These are phyloP conservation scores for Netelia virgata DNA, from an alignment of 2,888 invertebrate genomes.

Conservation along the genomic window DNA sequence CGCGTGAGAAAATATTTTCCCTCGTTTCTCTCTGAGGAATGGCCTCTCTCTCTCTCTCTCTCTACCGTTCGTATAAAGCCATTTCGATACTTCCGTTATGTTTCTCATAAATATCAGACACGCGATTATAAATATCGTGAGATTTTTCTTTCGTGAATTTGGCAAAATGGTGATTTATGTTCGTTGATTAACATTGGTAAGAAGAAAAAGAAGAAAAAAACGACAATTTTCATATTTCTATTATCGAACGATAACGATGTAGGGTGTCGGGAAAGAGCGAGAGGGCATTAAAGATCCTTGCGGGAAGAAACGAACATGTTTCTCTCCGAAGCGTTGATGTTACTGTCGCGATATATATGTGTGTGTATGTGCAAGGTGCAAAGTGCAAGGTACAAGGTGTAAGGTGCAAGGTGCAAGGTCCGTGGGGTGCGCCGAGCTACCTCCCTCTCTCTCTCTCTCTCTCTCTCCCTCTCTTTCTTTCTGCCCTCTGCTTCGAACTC, in stretches of 20 bases:
- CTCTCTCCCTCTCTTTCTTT: constrained; percentile 28
- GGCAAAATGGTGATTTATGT: no score
- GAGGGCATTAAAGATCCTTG: constrained; percentile 32
- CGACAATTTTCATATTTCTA: neutral
- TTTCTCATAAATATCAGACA: no score
- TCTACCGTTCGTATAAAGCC: no score
- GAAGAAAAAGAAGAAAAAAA: no score
- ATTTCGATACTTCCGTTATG: no score
- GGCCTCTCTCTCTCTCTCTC: no score
- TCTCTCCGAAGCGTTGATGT: neutral
- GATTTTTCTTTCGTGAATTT: no score
- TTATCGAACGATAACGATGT: neutral
- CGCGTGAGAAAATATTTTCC: neutral
- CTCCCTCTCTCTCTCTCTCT: no score
- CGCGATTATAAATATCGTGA: no score
- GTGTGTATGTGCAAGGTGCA: constrained; percentile 60
- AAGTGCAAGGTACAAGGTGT: constrained; percentile 71
- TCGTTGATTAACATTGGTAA: no score
- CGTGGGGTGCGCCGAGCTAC: constrained; percentile 26
- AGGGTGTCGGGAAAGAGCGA: neutral
- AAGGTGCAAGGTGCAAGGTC: constrained; percentile 67
- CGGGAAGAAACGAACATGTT: neutral
- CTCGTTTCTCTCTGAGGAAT: neutral
- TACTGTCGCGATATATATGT: constrained; percentile 14
- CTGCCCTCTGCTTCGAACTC: neutral